Conservation (phyloP, 2,888 invertebrate genomes). For the Hedychridium roseum region DNA sequence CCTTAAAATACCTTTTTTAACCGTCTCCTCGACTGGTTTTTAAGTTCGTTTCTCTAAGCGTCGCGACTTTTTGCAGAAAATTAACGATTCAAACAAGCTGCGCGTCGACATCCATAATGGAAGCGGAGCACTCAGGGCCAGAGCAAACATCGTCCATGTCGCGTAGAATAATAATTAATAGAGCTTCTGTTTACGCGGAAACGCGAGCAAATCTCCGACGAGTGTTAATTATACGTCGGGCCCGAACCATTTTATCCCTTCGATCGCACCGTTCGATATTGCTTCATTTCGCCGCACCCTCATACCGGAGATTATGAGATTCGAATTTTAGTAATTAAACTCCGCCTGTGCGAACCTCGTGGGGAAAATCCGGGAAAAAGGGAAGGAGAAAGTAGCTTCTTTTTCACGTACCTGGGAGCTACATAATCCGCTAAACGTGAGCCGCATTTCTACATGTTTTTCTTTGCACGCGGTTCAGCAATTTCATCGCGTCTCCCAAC, state of each 20-base stretch:
- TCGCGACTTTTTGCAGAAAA: too few species aligned
- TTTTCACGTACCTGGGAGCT: conserved; percentile 19
- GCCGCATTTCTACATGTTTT: conserved; percentile 23
- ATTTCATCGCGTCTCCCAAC: not conserved
- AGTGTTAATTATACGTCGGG: conserved; percentile 12
- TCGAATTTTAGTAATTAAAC: not conserved
- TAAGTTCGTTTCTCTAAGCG: too few species aligned
- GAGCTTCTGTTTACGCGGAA: conserved; percentile 25
- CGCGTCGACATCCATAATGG: conserved; percentile 19
- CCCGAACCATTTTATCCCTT: not conserved
- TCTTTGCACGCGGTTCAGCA: not conserved
- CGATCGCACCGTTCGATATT: too few species aligned
- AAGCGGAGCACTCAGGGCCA: conserved; percentile 16
- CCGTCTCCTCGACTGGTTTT: too few species aligned
- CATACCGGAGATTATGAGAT: too few species aligned
- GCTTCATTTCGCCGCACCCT: too few species aligned
- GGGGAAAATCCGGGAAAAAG: too few species aligned
- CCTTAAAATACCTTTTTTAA: too few species aligned
- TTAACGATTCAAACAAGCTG: too few species aligned
- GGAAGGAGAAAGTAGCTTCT: not conserved
- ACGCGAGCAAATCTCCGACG: conserved; percentile 10
- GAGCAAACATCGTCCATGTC: conserved; percentile 24
- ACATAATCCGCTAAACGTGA: conserved; percentile 40
- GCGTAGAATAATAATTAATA: conserved; percentile 36
- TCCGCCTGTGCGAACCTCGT: conserved; percentile 2